Conservation (phyloP, 2,113 vertebrate genomes). For the Edolisoma coerulescens region DNA sequence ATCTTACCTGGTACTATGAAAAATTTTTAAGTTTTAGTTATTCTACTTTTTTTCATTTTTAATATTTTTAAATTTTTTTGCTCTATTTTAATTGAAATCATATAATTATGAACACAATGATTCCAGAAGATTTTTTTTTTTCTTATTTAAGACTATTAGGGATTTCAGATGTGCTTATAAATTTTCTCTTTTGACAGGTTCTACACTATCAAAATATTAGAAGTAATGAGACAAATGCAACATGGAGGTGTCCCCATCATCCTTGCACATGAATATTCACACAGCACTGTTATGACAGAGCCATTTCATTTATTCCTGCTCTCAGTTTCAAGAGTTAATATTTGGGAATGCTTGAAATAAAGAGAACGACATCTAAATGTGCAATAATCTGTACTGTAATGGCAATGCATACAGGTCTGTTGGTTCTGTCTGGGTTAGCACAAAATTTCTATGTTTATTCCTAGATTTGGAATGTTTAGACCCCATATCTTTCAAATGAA, state of each 20-base stretch:
- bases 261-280: background rate
- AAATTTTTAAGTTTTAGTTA: background rate
- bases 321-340: background rate
- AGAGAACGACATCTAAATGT: background rate
- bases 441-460: background rate
- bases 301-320: background rate
- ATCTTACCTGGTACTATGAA: background rate
- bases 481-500: background rate
- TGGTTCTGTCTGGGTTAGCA: background rate
- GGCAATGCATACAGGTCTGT: background rate
- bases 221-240: background rate
- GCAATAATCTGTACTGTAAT: background rate
- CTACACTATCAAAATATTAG: background rate
- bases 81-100: background rate
- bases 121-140: background rate
- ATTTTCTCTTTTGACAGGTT: background rate
- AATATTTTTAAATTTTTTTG: background rate
- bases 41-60: background rate
- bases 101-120: background rate
- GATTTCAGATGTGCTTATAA: background rate
- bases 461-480: background rate
- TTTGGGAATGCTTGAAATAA: background rate
- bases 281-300: background rate
- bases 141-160: background rate
- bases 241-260: background rate